These are phyloP conservation scores for Perithous albicinctus DNA, from an alignment of 2,888 invertebrate species.

Conservation along the genomic window DNA sequence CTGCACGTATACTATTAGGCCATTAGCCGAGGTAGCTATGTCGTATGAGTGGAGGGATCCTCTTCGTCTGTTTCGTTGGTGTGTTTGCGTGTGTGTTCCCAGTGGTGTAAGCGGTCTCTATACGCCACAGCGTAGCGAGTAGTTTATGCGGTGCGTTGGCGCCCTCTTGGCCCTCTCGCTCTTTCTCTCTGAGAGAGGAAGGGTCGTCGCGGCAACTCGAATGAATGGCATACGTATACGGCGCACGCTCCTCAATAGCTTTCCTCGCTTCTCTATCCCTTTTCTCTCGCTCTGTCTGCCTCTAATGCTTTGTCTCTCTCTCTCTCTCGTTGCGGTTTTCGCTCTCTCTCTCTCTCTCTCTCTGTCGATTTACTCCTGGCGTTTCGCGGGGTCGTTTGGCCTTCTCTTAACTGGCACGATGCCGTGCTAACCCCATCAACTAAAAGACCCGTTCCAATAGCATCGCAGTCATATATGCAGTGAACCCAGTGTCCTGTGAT, in stretches of 20 bases:
- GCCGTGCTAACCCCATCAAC: not conserved
- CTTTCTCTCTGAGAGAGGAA: too few species aligned
- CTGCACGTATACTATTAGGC: conserved; percentile 71
- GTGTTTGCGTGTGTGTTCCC: conserved; percentile 68
- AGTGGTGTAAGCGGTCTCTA: conserved; percentile 11
- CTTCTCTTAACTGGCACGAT: conserved; percentile 12
- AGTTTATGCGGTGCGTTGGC: conserved; percentile 24
- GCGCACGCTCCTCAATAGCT: conserved; percentile 33
- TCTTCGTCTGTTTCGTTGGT: conserved; percentile 14
- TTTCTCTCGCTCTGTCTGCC: not conserved
- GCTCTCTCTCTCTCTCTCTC: not conserved
- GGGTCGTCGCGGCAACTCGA: conserved; percentile 26
- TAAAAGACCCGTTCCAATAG: not conserved
- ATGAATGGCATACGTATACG: conserved; percentile 39
- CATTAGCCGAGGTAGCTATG: conserved; percentile 71
- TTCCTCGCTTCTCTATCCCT: conserved; percentile 2
- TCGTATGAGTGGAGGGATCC: conserved; percentile 67
- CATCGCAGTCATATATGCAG: too few species aligned
- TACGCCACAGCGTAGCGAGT: not conserved
- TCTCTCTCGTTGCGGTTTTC: conserved; percentile 9
- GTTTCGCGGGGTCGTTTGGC: too few species aligned
- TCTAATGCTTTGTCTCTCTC: not conserved
- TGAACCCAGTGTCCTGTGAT: too few species aligned
- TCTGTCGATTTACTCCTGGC: not conserved
- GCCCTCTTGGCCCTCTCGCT: conserved; percentile 6